Evolutionary conservation across 2,888 invertebrate genomes (phyloP), one percentile per base, ranked within the genome.

Genomic region (Lithophane socia): DNA sequence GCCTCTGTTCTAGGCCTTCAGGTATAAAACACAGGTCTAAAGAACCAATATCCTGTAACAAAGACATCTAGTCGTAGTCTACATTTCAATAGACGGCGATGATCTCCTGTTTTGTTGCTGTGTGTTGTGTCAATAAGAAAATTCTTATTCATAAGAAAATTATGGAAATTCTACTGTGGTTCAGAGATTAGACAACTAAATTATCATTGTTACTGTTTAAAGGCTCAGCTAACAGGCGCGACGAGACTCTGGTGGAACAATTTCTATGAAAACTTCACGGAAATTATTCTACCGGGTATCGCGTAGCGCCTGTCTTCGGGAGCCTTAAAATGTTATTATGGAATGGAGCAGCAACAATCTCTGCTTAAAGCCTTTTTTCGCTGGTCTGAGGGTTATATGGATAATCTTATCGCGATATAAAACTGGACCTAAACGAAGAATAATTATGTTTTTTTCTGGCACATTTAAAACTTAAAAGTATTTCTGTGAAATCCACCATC

Each of bases 61-160:
- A 77, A 60, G 8, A 13, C 29, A 29, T 29, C 29, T 29, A 29
- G 29, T 29, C 24, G 9, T n/a, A 63, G 16, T 63, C 56, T 78
- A 56, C n/a, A 18, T 47, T 73, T n/a, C 2, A 77, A 56, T 29
- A 42, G 9, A 16, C 37, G 13, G 12, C 8, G 18, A 60, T 76
- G 13, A 77, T 77, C 7, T 29, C 4, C 9, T 16, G 13, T 52
- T 77, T 76, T 60, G 49, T 60, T 37, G 42, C 10, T 16, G 3
- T 29, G 37, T 24, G 21, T 42, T 52, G 13, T 21, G 44, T 58
- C 29, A 47, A 13, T 72, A 44, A 18, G 16, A 47, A 47, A 37
- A 71, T 44, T n/a, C 29, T 29, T 18, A n/a, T 70, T 44, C 44
- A 18, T 72, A n/a, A n/a, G 9, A n/a, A n/a, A 29, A 73, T 24